These are phyloP conservation scores for Spatulosminthurus flaviceps DNA, from an alignment of 2,888 invertebrate species.

Conservation along the genomic window DNA sequence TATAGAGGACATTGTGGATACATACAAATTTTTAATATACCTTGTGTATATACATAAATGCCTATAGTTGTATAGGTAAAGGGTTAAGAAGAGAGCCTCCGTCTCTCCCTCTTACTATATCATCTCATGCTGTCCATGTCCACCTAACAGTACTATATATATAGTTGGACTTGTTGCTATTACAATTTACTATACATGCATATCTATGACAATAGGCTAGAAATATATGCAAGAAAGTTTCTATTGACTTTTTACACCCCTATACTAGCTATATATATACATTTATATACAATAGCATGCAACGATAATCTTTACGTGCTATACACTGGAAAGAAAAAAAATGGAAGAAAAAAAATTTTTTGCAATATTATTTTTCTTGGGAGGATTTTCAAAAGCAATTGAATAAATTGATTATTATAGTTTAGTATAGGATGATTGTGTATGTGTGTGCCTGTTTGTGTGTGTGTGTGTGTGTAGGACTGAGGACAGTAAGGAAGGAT, in stretches of 20 bases:
- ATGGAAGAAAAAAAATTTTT: not conserved
- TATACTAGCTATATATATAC: too few relatives aligned
- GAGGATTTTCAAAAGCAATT: slow-evolving; percentile 1
- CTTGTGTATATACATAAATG: too few relatives aligned
- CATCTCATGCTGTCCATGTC: not conserved
- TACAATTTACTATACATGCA: slow-evolving; percentile 1
- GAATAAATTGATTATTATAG: slow-evolving; percentile 13
- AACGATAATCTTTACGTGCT: too few relatives aligned
- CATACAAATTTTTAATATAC: too few relatives aligned
- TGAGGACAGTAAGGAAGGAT: not conserved
- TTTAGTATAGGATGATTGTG: not conserved
- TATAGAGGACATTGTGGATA: too few relatives aligned
- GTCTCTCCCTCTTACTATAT: not conserved
- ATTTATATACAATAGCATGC: too few relatives aligned
- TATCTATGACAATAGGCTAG: not conserved
- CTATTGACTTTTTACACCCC: not conserved
- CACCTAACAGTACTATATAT: not conserved
- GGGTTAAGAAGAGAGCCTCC: too few relatives aligned
- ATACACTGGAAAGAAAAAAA: not conserved
- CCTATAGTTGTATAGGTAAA: too few relatives aligned
- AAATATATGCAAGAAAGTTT: slow-evolving; percentile 13
- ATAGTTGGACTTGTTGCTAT: not conserved
- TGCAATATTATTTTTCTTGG: slow-evolving; percentile 7
- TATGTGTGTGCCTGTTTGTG: too few relatives aligned
- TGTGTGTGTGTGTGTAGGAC: not conserved